Conservation (phyloP, 2,888 invertebrate species). For the Sipha maydis region DNA sequence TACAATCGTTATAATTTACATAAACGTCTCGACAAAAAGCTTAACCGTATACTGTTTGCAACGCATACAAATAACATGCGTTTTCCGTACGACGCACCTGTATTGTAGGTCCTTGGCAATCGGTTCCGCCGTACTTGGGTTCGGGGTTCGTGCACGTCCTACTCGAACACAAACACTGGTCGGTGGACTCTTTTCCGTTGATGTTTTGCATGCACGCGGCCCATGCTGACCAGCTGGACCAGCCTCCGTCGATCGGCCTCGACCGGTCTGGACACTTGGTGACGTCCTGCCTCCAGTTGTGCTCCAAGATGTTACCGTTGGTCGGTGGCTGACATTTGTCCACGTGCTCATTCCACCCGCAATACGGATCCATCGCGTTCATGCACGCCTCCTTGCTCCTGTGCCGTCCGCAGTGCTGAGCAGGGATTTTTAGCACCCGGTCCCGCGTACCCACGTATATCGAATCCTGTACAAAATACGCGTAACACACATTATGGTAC, state of each 20-base stretch:
- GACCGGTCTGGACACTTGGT: constrained; percentile 76
- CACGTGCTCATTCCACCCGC: constrained; percentile 87
- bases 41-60: too few species aligned
- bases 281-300: constrained; percentile 80
- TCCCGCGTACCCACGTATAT: constrained; percentile 80
- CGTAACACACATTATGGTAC: too few species aligned
- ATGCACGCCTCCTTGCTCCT: constrained; percentile 77
- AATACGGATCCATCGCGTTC: constrained; percentile 90
- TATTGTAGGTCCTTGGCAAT: constrained; percentile 72
- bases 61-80: neutral
- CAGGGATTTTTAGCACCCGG: constrained; percentile 78
- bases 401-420: constrained; percentile 82
- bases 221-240: constrained; percentile 91
- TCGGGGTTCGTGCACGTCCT: constrained; percentile 85
- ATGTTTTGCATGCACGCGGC: constrained; percentile 76
- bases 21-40: too few species aligned
- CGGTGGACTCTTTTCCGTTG: constrained; percentile 70
- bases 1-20: too few species aligned
- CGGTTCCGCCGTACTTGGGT: constrained; percentile 80
- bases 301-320: constrained; percentile 72
- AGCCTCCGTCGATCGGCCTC: constrained; percentile 79
- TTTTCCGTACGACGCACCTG: constrained; percentile 65
- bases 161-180: constrained; percentile 81
- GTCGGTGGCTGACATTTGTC: constrained; percentile 81
- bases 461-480: constrained; percentile 71